Percentiles rank a stretch among this genome's conserved stretches.
These are phyloP conservation scores for Gryllus longicercus DNA, from an alignment of 2,888 invertebrate genomes.

Conservation along the genomic window DNA sequence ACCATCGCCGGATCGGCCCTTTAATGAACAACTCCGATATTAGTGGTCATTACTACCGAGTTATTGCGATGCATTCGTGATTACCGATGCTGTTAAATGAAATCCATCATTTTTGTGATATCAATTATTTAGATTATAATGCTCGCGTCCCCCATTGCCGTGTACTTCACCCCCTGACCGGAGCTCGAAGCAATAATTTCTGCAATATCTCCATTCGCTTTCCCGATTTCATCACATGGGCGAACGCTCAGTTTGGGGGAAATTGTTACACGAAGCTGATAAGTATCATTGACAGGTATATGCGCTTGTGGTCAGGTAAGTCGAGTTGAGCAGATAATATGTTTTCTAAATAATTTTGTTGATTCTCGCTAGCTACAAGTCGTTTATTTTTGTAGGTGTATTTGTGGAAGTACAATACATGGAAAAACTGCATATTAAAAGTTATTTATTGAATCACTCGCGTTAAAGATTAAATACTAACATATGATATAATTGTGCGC, in stretches of 20 bases:
- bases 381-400: no score
- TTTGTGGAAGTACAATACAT: no score
- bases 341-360: no score
- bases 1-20: background rate
- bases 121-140: slow-evolving; percentile 11
- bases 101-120: slow-evolving; percentile 8
- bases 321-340: no score
- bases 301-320: background rate
- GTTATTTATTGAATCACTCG: no score
- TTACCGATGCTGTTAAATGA: slow-evolving; percentile 4
- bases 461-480: no score
- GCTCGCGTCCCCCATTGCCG: background rate
- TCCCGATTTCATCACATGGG: background rate
- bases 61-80: background rate
- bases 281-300: background rate
- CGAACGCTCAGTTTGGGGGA: background rate
- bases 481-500: no score
- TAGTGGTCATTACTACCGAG: slow-evolving; percentile 10
- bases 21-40: slow-evolving; percentile 4
- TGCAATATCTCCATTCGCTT: slow-evolving; percentile 8
- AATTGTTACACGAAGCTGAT: background rate
- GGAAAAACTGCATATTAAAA: no score
- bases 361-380: no score
- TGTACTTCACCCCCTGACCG: background rate
- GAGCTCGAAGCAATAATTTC: background rate